Base-by-base conservation (phyloP, 92 coral and sea anemone species). In the Chrysogorgia sp. region DNA sequence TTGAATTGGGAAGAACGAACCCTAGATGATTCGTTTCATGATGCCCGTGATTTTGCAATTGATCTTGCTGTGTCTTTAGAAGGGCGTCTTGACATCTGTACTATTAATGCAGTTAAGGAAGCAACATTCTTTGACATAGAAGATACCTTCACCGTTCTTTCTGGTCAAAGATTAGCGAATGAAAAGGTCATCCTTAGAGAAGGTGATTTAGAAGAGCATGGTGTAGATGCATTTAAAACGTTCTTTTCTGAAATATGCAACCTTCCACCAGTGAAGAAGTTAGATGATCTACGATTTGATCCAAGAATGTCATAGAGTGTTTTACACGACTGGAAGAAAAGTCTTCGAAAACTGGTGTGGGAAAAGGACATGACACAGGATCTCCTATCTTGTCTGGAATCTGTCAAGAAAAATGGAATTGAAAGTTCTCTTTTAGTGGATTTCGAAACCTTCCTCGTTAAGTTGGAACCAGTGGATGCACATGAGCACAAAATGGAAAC, bases 91-190 rank as follows among this genome's bases (percentile, higher is more conserved):
- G 48, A 64, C 47, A 31, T 1, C 17, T 64, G 21, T 21, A 64
- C 26, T 31, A 14, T 47, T 1, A 33, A 64, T 29, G 47, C 5
- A 7, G 21, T 64, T 31, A 31, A 64, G 19, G 43, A 64, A 35
- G 66, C 66, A 60, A 64, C 43, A 31, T 29, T 64, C 71, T 64
- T 64, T 22, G 71, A 29, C 19, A 64, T 64, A 9, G 71, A 64
- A 64, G 71, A 64, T 15, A 64, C 71, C 47, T 64, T 64, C 71
- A 64, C 4, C 20, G 47, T 64, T 29, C 71, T 64, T 64, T 64
- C 6, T 34, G 71, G 71, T 15, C 47, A 64, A 29, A 64, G 71
- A 23, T 35, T 64, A 35, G 25, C 43, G 49, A 64, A 64, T 35
- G 71, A 19, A 31, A 2, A 64, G 2, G 71, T 64, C 21, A 33